Percentiles rank a stretch among this genome's conserved stretches.
phyloP scores from a whole-genome alignment of 2,888 invertebrate genomes.

The Tupiocoris notatus region DNA sequence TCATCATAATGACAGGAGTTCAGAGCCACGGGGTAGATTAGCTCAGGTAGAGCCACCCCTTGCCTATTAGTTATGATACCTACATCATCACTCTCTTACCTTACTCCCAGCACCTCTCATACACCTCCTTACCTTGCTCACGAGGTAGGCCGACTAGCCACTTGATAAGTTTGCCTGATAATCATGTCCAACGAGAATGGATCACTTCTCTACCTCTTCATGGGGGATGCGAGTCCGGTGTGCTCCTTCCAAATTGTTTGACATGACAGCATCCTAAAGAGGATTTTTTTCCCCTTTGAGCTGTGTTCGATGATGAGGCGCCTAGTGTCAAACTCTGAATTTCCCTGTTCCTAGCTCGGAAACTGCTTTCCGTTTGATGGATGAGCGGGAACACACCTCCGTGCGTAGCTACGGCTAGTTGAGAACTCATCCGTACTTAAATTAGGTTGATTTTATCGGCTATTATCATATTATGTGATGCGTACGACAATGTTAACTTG shows the following conservation, averaged over 20 bases:
- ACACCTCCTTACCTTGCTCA: neutral
- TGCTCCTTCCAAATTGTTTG: neutral
- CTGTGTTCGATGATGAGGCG: neutral
- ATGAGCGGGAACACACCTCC: neutral
- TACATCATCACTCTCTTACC: neutral
- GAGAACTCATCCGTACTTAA: neutral
- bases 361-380: neutral
- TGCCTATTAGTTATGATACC: slow-evolving; percentile 37
- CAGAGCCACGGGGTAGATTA: slow-evolving; percentile 24
- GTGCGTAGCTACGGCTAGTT: neutral
- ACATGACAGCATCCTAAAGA: neutral
- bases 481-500: no score
- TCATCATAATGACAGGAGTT: slow-evolving; percentile 39
- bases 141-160: neutral
- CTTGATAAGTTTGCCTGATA: slow-evolving; percentile 27
- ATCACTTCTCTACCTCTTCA: slow-evolving; percentile 7
- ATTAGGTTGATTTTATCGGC: neutral
- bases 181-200: slow-evolving; percentile 30
- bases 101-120: neutral
- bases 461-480: no score
- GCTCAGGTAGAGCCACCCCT: slow-evolving; percentile 34
- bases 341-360: neutral
- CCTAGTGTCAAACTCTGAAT: neutral
- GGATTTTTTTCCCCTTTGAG: neutral
- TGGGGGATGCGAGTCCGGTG: neutral